These are phyloP conservation scores for Ectropis grisescens DNA, from an alignment of 1,140 invertebrate genomes.

Conservation along the genomic window DNA sequence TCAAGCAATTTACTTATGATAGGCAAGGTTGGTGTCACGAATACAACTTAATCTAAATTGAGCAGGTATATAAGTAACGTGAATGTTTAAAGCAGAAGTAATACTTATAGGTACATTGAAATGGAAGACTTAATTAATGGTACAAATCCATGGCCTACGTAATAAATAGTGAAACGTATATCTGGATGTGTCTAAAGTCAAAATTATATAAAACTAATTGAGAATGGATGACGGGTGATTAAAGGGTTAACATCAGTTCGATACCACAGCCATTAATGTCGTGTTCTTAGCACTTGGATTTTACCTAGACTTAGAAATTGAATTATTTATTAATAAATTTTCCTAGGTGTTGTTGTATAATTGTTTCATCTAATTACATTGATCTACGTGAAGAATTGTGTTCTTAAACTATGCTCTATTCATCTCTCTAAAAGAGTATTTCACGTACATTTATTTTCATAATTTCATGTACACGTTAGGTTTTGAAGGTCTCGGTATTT, in stretches of 20 bases:
- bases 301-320: conserved; percentile 34
- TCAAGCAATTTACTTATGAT: no score
- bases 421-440: no score
- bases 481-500: no score
- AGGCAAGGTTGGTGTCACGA: no score
- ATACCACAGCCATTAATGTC: conserved; percentile 65
- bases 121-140: conserved; percentile 62
- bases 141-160: conserved; percentile 54
- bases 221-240: conserved; percentile 41
- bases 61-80: conserved; percentile 45
- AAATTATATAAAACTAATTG: conserved; percentile 37
- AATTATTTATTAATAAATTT: conserved; percentile 22
- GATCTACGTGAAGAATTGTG: no score
- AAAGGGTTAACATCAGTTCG: conserved; percentile 57
- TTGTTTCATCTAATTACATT: no score
- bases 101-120: conserved; percentile 45
- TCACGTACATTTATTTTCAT: no score
- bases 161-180: conserved; percentile 39
- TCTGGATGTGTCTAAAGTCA: conserved; percentile 27
- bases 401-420: no score
- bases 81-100: conserved; percentile 32
- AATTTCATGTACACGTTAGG: no score
- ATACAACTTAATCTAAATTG: no score
- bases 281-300: conserved; percentile 57
- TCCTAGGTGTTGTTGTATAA: no score